Base-by-base conservation (phyloP, 2,888 invertebrate species). In the Brachyopa scutellaris region DNA sequence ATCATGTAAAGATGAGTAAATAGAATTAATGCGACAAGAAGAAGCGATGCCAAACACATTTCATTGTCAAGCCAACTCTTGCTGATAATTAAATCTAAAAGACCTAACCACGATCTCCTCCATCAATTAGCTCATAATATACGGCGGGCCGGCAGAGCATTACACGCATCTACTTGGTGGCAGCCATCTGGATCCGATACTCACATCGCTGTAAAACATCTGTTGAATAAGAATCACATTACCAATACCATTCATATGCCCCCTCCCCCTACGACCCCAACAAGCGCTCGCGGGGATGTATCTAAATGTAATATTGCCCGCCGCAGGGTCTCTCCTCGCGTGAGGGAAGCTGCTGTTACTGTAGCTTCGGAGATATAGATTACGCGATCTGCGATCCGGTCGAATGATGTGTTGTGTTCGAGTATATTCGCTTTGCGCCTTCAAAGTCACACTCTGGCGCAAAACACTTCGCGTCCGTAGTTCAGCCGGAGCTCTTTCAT, bases 181-280 rank as follows among this genome's bases (percentile, higher is more conserved):
- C 23, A 26, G 15, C 40, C 45, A 45, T 70, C 17, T 62, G 62
- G 40, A 31, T 57, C 51, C 17, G 57, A 64, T 59, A 29, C 42
- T 36, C 36, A 21, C 51, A 57, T 69, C 61, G 53, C 36, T 49
- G 40, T 36, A 69, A 67, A 51, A 80, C 76, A 76, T 80, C 76
- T 82, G 76, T 61, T 57, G 51, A 40, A 59, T 64, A 76, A 76
- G 80, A 59, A 66, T 82, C 80, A 23, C 51, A 66, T 82, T 82
- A 59, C 80, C 36, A n/a, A 67, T 38, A 38, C 38, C 40, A 33
- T n/a, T n/a, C n/a, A n/a, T n/a, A n/a, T n/a, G n/a, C n/a, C n/a
- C n/a, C n/a, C n/a, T n/a, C n/a, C n/a, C n/a, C n/a, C n/a, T n/a
- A n/a, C n/a, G n/a, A n/a, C n/a, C n/a, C n/a, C n/a, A n/a, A 17